These are phyloP conservation scores for Hetaerina titia DNA, from an alignment of 2,888 invertebrate genomes.

Conservation along the genomic window DNA sequence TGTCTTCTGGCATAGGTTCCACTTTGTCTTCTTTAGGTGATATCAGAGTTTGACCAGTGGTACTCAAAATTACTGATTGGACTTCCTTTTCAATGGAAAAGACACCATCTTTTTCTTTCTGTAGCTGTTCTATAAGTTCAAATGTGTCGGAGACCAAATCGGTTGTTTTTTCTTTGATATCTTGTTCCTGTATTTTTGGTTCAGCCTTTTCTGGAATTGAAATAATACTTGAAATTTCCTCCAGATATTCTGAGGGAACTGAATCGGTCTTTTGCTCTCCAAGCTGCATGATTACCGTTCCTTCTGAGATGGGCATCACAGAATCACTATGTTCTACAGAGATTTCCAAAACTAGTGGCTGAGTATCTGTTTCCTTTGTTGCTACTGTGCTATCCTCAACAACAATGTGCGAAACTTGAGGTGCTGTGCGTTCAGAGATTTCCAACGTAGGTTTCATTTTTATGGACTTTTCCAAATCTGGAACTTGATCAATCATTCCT, in stretches of 20 bases:
- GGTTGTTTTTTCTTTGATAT: slow-evolving; percentile 24
- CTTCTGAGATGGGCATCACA: not conserved
- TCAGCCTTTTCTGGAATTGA: not conserved
- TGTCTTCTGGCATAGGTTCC: slow-evolving; percentile 42
- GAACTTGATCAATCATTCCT: slow-evolving; percentile 25
- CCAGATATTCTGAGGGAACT: slow-evolving; percentile 30
- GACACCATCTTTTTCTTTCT: slow-evolving; percentile 70
- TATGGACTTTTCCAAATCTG: slow-evolving; percentile 23
- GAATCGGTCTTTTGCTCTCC: slow-evolving; percentile 67
- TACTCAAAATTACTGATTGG: slow-evolving; percentile 67
- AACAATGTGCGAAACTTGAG: not conserved
- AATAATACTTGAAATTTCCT: not conserved
- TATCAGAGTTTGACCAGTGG: not conserved
- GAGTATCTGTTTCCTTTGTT: not conserved
- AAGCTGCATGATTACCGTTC: slow-evolving; percentile 48
- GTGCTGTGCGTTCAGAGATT: not conserved
- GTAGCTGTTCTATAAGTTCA: slow-evolving; percentile 50
- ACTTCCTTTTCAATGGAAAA: slow-evolving; percentile 54
- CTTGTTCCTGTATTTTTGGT: slow-evolving; percentile 12
- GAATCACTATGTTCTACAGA: not conserved
- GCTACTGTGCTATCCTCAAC: not conserved
- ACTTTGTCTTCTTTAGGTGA: not conserved
- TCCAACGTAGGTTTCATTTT: slow-evolving; percentile 29
- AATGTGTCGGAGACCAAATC: slow-evolving; percentile 54
- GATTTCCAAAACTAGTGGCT: not conserved